Conservation (phyloP, 37 sponge, comb jelly and placozoan genomes). For the Aplysina aerophoba region DNA sequence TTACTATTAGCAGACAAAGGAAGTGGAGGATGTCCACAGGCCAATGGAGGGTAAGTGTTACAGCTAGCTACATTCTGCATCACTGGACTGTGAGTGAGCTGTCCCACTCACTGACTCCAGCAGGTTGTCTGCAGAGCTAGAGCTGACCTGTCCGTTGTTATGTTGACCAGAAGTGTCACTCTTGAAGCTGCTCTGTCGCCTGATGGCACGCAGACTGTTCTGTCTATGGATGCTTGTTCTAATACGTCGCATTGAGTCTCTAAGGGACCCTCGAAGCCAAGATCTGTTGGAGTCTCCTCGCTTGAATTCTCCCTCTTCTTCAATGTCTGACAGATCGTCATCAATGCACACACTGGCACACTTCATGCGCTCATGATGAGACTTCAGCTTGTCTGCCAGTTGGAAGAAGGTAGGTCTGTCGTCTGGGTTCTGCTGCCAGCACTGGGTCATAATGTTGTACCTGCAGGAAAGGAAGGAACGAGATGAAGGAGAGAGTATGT, state of each 20-base stretch:
- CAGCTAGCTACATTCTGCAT: too few relatives aligned
- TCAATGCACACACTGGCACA: neutral
- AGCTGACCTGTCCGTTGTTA: slow-evolving; percentile 26
- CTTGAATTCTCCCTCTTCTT: slow-evolving; percentile 17
- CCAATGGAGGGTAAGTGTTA: too few relatives aligned
- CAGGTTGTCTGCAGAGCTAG: neutral
- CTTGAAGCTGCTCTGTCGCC: slow-evolving; percentile 24
- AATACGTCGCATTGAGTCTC: slow-evolving; percentile 27
- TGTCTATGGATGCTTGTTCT: slow-evolving; percentile 17
- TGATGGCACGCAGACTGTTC: neutral
- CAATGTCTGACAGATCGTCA: neutral
- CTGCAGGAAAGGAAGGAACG: neutral
- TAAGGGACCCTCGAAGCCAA: slow-evolving; percentile 24
- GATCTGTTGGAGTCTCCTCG: slow-evolving; percentile 10
- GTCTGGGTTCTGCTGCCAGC: slow-evolving; percentile 34
- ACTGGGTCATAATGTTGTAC: slow-evolving; percentile 19
- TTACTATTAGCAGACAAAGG: too few relatives aligned
- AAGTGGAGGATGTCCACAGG: too few relatives aligned
- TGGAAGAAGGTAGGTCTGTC: slow-evolving; percentile 25
- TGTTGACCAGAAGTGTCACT: neutral
- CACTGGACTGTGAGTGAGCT: too few relatives aligned
- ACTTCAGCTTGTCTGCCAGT: neutral
- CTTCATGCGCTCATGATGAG: neutral
- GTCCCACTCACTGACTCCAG: neutral
- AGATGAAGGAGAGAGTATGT: neutral